Evolutionary conservation across 2,113 vertebrate genomes (phyloP).

Genomic region (Melanostigma gelatinosum): DNA sequence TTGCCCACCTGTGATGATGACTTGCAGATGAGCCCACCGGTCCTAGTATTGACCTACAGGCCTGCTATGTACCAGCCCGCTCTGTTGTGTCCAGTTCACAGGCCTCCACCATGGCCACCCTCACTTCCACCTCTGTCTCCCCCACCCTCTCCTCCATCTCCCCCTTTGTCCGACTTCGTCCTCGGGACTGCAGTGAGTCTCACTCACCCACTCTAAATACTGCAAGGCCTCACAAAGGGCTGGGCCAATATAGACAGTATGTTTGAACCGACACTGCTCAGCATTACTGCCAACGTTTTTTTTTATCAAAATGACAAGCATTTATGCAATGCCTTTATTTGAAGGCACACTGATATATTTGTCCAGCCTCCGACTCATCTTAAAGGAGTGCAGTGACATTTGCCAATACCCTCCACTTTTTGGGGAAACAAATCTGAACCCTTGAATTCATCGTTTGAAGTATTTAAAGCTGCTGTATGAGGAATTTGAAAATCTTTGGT

Average conservation of each 20-base stretch:
- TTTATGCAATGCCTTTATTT: neutral
- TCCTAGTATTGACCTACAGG: slow-evolving; percentile 89
- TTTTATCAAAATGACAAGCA: neutral
- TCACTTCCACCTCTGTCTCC: slow-evolving; percentile 85
- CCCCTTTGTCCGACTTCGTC: slow-evolving; percentile 85
- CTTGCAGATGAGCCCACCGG: slow-evolving; percentile 89
- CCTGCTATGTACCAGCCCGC: slow-evolving; percentile 89
- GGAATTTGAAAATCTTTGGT: neutral
- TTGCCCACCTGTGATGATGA: slow-evolving; percentile 44
- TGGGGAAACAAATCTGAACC: too few relatives aligned
- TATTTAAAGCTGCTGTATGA: too few relatives aligned
- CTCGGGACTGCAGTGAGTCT: slow-evolving; percentile 92
- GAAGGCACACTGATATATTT: slow-evolving; percentile 6
- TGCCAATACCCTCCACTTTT: neutral
- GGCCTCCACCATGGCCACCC: slow-evolving; percentile 79
- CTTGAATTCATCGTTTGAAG: neutral
- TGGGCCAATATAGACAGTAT: slow-evolving; percentile 1
- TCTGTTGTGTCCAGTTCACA: slow-evolving; percentile 90
- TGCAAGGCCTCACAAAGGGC: slow-evolving; percentile 3
- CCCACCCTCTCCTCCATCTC: slow-evolving; percentile 89
- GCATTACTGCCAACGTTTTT: neutral
- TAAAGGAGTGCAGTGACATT: slow-evolving; percentile 11
- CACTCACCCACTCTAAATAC: slow-evolving; percentile 7
- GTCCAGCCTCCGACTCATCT: slow-evolving; percentile 7
- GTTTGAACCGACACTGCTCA: neutral